phyloP scores from a whole-genome alignment of 2,113 vertebrate genomes.

The human region GRCh38 chr6:167518001-167518500 shows the following conservation, averaged over 20 bases:
- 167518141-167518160: not conserved
- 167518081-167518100: rapidly evolving
- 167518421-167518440: rapidly evolving
- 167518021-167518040: rapidly evolving
- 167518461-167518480: rapidly evolving
- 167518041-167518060: not conserved
- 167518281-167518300: rapidly evolving
- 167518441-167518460: rapidly evolving
- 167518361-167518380: too few species aligned
- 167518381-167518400: rapidly evolving
- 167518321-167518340: not conserved
- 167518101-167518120: not conserved
- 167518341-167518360: rapidly evolving
- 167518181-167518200: not conserved
- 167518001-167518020: not conserved
- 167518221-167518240: not conserved
- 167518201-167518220: not conserved
- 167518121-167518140: rapidly evolving
- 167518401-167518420: not conserved
- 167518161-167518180: not conserved
- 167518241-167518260: rapidly evolving
- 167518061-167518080: too few species aligned
- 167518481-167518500: rapidly evolving
- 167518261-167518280: rapidly evolving
- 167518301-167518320: not conserved